Conservation (phyloP, 2,113 vertebrate genomes). For the Vulpes ferrilata region DNA sequence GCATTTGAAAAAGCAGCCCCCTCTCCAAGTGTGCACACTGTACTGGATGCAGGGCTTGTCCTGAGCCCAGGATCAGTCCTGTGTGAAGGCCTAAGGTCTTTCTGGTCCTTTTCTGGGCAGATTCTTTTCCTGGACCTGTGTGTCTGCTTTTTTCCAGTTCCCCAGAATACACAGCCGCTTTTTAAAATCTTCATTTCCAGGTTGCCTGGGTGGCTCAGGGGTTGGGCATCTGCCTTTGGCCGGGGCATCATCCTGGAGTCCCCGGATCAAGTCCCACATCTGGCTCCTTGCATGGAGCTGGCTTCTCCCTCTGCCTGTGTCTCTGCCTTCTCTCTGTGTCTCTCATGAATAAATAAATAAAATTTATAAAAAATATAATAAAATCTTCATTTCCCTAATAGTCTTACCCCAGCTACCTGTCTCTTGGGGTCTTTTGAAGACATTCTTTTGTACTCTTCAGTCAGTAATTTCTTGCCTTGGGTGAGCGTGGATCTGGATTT, state of each 20-base stretch:
- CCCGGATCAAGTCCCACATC: too few relatives aligned
- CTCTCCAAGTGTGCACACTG: background rate
- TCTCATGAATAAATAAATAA: too few relatives aligned
- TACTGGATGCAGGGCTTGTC: rapidly evolving
- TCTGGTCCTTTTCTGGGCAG: background rate
- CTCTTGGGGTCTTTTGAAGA: background rate
- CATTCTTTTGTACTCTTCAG: background rate
- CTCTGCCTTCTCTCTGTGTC: too few relatives aligned
- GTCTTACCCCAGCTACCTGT: background rate
- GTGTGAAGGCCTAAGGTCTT: background rate
- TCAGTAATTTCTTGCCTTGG: background rate
- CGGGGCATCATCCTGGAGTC: too few relatives aligned
- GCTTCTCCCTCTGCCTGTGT: too few relatives aligned
- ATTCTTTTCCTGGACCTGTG: background rate
- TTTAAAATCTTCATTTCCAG: background rate
- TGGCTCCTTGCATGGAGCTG: too few relatives aligned
- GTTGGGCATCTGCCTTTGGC: too few relatives aligned
- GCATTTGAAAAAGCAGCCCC: slow-evolving; percentile 15
- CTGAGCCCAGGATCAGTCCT: background rate
- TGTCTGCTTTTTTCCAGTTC: background rate
- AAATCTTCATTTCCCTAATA: background rate
- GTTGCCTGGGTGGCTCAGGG: too few relatives aligned
- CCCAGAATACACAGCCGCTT: background rate
- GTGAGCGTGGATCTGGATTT: background rate
- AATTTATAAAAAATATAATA: too few relatives aligned